These are phyloP conservation scores for Sebastes fasciatus DNA, from an alignment of 2,113 vertebrate genomes.

Conservation along the genomic window DNA sequence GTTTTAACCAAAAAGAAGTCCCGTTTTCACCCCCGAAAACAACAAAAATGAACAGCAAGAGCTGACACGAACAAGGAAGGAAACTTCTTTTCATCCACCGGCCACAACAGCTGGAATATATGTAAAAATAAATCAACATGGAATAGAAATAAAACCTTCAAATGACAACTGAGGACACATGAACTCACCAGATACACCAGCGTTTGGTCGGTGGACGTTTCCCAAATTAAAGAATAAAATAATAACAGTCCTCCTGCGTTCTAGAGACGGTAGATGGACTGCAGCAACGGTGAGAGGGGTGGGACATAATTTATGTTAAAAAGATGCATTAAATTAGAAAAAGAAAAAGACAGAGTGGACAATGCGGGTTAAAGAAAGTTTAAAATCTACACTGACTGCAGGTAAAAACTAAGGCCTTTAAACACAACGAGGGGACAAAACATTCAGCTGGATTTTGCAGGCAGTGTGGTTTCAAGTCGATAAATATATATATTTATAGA, in stretches of 20 bases:
- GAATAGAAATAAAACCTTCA: background rate
- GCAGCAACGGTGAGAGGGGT: background rate
- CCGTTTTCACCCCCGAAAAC: constrained; percentile 12
- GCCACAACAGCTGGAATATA: background rate
- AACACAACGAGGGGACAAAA: constrained; percentile 70
- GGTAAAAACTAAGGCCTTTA: constrained; percentile 76
- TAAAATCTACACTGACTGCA: constrained; percentile 51
- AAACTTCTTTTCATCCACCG: background rate
- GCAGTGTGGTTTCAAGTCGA: constrained; percentile 87
- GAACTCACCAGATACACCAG: background rate
- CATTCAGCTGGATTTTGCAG: constrained; percentile 85
- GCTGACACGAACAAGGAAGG: background rate
- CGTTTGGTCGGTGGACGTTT: background rate
- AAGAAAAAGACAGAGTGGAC: background rate
- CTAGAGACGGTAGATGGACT: background rate
- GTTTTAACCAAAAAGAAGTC: constrained; percentile 60
- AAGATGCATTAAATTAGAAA: background rate
- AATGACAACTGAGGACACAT: background rate
- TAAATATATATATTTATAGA: constrained; percentile 65
- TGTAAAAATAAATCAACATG: background rate
- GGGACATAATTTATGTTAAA: constrained; percentile 17
- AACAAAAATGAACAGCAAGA: background rate
- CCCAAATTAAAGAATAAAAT: background rate
- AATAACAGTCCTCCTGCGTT: background rate
- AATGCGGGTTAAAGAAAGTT: background rate